Conservation (phyloP, 2,113 vertebrate species). For the Esox niger region DNA sequence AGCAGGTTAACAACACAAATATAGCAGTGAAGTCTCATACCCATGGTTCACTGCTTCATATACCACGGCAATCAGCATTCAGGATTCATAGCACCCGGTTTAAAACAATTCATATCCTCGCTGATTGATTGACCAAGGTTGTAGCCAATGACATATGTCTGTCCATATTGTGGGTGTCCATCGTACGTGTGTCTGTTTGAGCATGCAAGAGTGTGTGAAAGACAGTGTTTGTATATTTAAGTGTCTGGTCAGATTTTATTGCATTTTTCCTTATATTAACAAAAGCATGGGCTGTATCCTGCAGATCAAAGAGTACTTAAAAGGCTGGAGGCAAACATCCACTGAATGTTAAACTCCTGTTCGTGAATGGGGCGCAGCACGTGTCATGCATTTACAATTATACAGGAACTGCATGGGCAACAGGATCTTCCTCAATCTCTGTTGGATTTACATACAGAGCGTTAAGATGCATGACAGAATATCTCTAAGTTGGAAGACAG, state of each 20-base stretch:
- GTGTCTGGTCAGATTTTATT: neutral
- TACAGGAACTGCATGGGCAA: neutral
- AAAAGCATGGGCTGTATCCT: neutral
- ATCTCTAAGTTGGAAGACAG: neutral
- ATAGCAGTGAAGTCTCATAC: too few relatives aligned
- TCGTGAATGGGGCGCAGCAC: neutral
- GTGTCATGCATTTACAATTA: neutral
- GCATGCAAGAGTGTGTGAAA: neutral
- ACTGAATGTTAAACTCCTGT: neutral
- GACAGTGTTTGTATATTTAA: neutral
- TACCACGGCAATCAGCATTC: too few relatives aligned
- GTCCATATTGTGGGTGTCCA: neutral
- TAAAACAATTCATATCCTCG: neutral
- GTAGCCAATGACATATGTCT: neutral
- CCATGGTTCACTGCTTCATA: too few relatives aligned
- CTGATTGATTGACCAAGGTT: neutral
- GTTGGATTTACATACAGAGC: neutral
- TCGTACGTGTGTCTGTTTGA: neutral
- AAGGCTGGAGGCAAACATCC: neutral
- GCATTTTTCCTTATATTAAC: neutral
- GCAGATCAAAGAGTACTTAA: constrained; percentile 4
- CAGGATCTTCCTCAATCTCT: neutral
- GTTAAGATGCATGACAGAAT: neutral
- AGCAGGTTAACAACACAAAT: too few relatives aligned
- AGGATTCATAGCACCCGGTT: too few relatives aligned